A percentile compares a stretch with the other conserved stretches of the same genome.
These are phyloP conservation scores for Laspeyria flexula DNA, from an alignment of 2,888 invertebrate species.

Conservation along the genomic window DNA sequence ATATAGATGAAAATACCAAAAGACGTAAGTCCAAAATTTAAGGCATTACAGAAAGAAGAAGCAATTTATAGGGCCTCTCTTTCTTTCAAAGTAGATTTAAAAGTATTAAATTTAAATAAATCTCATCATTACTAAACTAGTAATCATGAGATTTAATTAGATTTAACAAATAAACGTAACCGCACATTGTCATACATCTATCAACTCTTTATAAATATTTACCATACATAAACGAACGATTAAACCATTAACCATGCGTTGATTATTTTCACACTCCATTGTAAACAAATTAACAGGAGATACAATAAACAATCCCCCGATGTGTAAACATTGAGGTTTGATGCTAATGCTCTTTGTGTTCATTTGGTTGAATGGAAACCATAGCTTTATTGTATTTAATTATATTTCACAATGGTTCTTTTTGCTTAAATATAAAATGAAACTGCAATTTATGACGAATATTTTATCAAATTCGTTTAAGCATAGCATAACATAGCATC, in stretches of 20 bases:
- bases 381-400: not conserved
- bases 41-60: no score
- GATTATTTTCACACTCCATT: conserved; percentile 37
- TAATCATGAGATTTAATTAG: no score
- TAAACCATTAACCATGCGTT: conserved; percentile 25
- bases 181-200: conserved; percentile 16
- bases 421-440: no score
- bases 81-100: no score
- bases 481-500: no score
- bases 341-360: conserved; percentile 21
- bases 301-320: conserved; percentile 32
- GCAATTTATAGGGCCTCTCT: no score
- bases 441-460: no score
- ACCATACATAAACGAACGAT: conserved; percentile 24
- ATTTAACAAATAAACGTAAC: not conserved
- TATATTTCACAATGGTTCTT: not conserved
- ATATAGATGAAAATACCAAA: no score
- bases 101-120: no score
- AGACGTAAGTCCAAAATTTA: no score
- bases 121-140: no score
- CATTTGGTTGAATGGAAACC: conserved; percentile 16
- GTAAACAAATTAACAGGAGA: conserved; percentile 22
- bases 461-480: no score
- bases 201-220: conserved; percentile 32
- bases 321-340: conserved; percentile 23